Evolutionary conservation across 2,113 vertebrate genomes (phyloP).

Genomic region (Varanus salvator): DNA sequence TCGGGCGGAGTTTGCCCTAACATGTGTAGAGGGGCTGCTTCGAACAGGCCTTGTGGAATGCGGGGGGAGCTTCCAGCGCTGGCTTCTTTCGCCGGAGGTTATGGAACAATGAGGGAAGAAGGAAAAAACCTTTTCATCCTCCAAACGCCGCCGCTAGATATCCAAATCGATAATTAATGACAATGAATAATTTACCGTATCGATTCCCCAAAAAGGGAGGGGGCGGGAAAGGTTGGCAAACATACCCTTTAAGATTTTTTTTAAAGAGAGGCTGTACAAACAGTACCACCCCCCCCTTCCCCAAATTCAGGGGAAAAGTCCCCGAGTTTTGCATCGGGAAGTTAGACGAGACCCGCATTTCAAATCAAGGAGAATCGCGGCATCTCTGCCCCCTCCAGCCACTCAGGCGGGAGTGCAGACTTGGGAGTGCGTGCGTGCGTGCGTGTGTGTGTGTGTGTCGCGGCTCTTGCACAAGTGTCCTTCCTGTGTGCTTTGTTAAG

Average conservation of each 20-base stretch:
- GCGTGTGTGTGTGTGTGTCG: constrained; percentile 26
- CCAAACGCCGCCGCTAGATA: constrained; percentile 55
- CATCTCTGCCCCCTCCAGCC: neutral
- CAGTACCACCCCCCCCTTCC: neutral
- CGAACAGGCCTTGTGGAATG: constrained; percentile 8
- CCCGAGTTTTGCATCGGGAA: neutral
- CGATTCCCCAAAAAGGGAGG: constrained; percentile 31
- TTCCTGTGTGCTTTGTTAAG: neutral
- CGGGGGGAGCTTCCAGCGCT: constrained; percentile 10
- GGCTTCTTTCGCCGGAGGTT: constrained; percentile 53
- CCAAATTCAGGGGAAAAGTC: neutral
- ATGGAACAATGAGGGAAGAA: constrained; percentile 59
- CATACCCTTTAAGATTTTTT: constrained; percentile 24
- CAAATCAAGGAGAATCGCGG: neutral
- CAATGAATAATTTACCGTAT: constrained; percentile 65
- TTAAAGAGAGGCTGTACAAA: neutral
- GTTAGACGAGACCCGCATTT: neutral
- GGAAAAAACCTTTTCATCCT: constrained; percentile 38
- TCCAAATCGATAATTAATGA: constrained; percentile 69
- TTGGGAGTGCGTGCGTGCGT: neutral
- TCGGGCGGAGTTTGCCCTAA: constrained; percentile 34
- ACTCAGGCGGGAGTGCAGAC: neutral
- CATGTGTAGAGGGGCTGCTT: constrained; percentile 26
- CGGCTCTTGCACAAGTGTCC: neutral
- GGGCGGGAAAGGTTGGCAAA: neutral